Base-by-base conservation (phyloP, 2,888 invertebrate species). In the Acholoe squamosa region DNA sequence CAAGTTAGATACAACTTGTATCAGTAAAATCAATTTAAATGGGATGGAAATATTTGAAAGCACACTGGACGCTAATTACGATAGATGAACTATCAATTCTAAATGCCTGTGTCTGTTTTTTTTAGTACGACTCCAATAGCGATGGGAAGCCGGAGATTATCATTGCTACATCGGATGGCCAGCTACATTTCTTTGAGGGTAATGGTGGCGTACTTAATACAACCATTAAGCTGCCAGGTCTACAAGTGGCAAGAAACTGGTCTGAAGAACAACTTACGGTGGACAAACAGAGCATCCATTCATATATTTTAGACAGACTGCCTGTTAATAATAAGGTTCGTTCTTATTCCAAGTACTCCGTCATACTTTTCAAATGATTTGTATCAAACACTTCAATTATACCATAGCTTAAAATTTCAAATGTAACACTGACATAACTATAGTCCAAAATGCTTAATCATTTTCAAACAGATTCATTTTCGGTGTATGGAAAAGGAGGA, bases 71-170 rank as follows among this genome's bases (percentile, higher is more conserved):
- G n/a, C n/a, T n/a, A n/a, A n/a, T n/a, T 3, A 43, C 43, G 43
- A 43, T 3, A 10, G 10, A 43, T 43, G 43, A 7, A 7, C 5
- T 43, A 10, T 43, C 5, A 43, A 43, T 43, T 10, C 43, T 43
- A 10, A 3, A 43, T 10, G 10, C 10, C 43, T 10, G 3, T 43
- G 10, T 43, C 43, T 43, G 3, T 7, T 43, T 43, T 28, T 90
- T 84, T 28, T 93, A 95, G 95, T 94, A 93, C 93, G 95, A 95
- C 91, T 91, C 94, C 54, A 93, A 95, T 93, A 93, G 93, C 3
- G 94, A 95, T 94, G 95, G 95, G 3, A 92, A 94, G 91, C 92
- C 94, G 54, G 95, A 95, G 89, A 91, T 95, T 3, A 88, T 95
- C 43, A 93, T 95, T 88, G 92, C 93, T 43, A 94, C 94, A 16